Base-by-base conservation (phyloP, 2,888 invertebrate genomes). In the Mesopsocus fuscifrons region DNA sequence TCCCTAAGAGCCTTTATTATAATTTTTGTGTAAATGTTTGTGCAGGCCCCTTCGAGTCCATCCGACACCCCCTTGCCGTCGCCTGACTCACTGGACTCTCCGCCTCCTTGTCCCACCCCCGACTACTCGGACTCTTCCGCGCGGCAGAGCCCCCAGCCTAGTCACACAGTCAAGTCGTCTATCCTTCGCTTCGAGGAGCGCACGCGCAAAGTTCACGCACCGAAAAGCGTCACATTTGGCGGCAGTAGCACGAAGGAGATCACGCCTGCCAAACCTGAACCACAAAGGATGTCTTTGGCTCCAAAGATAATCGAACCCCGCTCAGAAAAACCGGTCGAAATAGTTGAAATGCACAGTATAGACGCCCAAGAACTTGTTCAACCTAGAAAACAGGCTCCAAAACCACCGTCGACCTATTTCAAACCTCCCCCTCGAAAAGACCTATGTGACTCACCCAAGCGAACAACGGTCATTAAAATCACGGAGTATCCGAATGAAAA, bases 281-380 rank as follows among this genome's bases (percentile, higher is more conserved):
- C 18, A 38, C 45, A 38, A n/a, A 13, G 38, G 32, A 11, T n/a
- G 49, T 47, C 30, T 48, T 48, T 23, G 44, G 45, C 34, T 41
- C 45, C 4, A 26, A 33, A 3, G 33, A 45, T 44, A 21, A 44
- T 49, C 9, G 52, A 52, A 44, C 6, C 6, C 11, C 11, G 6
- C 26, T 6, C 6, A 26, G 60, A 58, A 46, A 51, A 54, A 5
- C 56, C 54, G 46, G 60, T 60, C 40, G 75, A 75, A 47, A 66
- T 69, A 26, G 80, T 75, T 9, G 81, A 81, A 59, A 69, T 80
- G 66, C 76, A 79, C 53, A 79, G 79, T 17, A 61, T 81, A 51
- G 80, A 81, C 57, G 80, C 80, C 3, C 79, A 74, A 59, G 74
- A 74, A 54, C 57, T 80, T 50, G 75, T 74, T 49, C 73, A 75